Evolutionary conservation across 2,113 vertebrate species (phyloP), one percentile per base, ranked within the genome.

Genomic region (Taurulus bubalis): DNA sequence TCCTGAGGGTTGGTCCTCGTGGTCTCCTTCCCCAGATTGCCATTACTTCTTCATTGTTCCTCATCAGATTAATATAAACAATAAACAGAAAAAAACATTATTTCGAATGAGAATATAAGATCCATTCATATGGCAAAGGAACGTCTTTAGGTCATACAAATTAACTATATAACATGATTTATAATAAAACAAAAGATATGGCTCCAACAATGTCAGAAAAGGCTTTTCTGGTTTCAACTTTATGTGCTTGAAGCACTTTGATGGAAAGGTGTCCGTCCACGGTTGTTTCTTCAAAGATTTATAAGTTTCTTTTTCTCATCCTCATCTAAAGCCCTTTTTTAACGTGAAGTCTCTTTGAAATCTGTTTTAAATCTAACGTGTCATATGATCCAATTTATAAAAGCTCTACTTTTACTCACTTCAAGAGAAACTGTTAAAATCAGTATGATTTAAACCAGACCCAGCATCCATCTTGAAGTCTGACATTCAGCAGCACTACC

Each of bases 401-500:
- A 51, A 65, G 16, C 34, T 53, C 5, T 63, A 8, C 12, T 49
- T 36, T 49, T 36, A 8, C 24, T 74, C 14, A 18, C 71, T n/a
- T 28, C 6, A 5, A 12, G 2, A 51, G 22, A 65, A 53, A 49
- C 38, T n/a, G 4, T 40, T 69, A 12, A 26, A 58, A 36, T 30
- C 26, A 14, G 28, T 20, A 5, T 47, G 55, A 58, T 58, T 58
- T 45, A 77, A 66, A 60, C 1, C 53, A 77, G 62, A 53, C 53
- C 34, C 53, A 62, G 49, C 22, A 1, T 51, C 56, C 7, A 47
- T 55, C 28, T 47, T 24, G 12, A 63, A 55, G 18, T 85, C 38
- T 83, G 34, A 34, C 26, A 18, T 34, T 51, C 28, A 68, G 79
- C 42, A 62, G 55, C 32, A 65, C 38, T 66, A 24, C 8, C 26